Evolutionary conservation across 1,140 invertebrate species (phyloP), one percentile per base, ranked within the genome.

Genomic region (Physella acuta): DNA sequence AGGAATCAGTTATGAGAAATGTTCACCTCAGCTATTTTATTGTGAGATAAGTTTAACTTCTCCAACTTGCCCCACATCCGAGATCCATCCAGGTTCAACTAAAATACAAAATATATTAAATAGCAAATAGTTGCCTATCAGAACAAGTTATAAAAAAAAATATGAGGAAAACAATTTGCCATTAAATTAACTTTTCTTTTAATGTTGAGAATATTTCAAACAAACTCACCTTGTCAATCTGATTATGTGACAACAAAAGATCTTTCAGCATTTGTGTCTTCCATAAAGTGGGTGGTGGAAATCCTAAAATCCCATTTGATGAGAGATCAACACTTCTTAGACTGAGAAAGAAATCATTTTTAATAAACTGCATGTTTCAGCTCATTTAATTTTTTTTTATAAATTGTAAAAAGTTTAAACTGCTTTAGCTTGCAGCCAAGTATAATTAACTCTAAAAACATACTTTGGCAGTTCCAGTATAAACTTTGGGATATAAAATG

Each of bases 401-500:
- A 60, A 60, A 60, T 60, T 31, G 33, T 11, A 5, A 33, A 16
- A 14, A 33, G 33, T 60, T n/a, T 44, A 44, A 44, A 44, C 8
- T 11, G 8, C 8, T 44, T 44, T 11, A 44, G 8, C 20, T 11
- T 44, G 39, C 8, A 44, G 39, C 20, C 39, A 44, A 11, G 39
- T 20, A 44, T 44, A 44, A 20, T 8, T 8, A 20, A 44, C 39
- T 44, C 8, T 11, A 20, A 44, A 44, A 44, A 71, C 71, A 62
- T 59, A 82, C 79, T 73, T 79, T 69, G 73, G 77, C 26, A 81
- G 60, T 51, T 79, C 74, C 59, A 81, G 63, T 34, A 81, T 74
- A 62, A 82, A 80, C 62, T 79, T 81, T 56, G 81, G 78, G 34
- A 82, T 68, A 70, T 65, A 80, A 30, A 77, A 78, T n/a, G 81